A percentile compares a stretch with the other conserved stretches of the same genome.
These are phyloP conservation scores for Drosophila mayaguana DNA, from an alignment of 2,888 invertebrate genomes.

Conservation along the genomic window DNA sequence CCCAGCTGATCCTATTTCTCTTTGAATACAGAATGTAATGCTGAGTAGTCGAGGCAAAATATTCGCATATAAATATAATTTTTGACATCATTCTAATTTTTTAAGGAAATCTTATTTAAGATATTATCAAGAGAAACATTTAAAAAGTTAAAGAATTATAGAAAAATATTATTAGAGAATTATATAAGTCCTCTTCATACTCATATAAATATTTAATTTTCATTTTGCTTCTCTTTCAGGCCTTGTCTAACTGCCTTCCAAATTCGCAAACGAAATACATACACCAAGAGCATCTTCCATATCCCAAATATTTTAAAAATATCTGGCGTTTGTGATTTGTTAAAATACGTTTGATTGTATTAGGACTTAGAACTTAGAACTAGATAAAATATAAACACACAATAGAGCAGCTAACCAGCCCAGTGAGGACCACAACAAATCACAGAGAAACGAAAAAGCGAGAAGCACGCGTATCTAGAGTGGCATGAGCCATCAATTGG, in stretches of 20 bases:
- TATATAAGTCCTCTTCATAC: too few relatives aligned
- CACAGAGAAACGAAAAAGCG: conserved; percentile 1
- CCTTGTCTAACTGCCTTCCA: conserved; percentile 86
- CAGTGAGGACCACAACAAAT: conserved; percentile 26
- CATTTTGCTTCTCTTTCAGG: conserved; percentile 74
- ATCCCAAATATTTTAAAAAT: conserved; percentile 83
- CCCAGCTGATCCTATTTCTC: neutral
- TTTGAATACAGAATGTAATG: neutral
- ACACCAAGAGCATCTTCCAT: conserved; percentile 82
- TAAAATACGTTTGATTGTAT: conserved; percentile 62
- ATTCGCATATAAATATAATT: too few relatives aligned
- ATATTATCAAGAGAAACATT: too few relatives aligned
- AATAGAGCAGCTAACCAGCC: conserved; percentile 9
- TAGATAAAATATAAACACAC: conserved; percentile 47
- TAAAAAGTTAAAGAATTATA: too few relatives aligned
- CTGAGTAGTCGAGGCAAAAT: too few relatives aligned
- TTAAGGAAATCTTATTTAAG: too few relatives aligned
- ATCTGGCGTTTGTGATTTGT: conserved; percentile 83
- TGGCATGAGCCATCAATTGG: conserved; percentile 85
- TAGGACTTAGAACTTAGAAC: conserved; percentile 46
- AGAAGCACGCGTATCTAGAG: conserved; percentile 56
- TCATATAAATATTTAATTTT: too few relatives aligned
- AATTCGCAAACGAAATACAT: conserved; percentile 74
- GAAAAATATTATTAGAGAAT: too few relatives aligned
- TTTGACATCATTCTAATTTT: too few relatives aligned